These are phyloP conservation scores for Chaetoderma sp. DNA, from an alignment of 2,888 invertebrate species.

Conservation along the genomic window DNA sequence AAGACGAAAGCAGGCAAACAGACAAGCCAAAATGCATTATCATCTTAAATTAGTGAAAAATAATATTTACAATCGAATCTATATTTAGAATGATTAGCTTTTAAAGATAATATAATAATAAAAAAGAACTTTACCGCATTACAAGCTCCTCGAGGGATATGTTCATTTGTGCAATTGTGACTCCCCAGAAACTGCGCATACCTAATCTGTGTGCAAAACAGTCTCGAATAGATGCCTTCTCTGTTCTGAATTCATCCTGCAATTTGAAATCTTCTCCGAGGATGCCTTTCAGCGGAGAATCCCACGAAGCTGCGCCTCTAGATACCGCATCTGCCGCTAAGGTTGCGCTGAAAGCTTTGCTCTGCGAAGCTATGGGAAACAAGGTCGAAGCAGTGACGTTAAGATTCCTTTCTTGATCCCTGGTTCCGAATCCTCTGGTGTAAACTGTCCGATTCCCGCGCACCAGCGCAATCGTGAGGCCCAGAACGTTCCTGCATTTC, in stretches of 20 bases:
- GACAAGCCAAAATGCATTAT: too few species aligned
- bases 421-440: too few species aligned
- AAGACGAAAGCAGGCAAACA: too few species aligned
- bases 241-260: too few species aligned
- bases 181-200: conserved; percentile 8
- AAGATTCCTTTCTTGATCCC: too few species aligned
- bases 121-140: too few species aligned
- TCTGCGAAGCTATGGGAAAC: conserved; percentile 8
- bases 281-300: conserved; percentile 1
- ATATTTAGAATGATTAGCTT: too few species aligned
- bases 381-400: too few species aligned
- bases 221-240: conserved; percentile 12
- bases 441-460: neutral
- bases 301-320: conserved; percentile 11
- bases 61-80: too few species aligned
- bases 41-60: too few species aligned
- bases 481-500: conserved; percentile 8
- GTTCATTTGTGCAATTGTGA: conserved; percentile 3
- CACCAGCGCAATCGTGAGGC: conserved; percentile 13
- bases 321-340: conserved; percentile 18
- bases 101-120: too few species aligned
- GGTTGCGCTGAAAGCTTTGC: conserved; percentile 14
- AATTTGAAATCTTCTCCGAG: conserved; percentile 9
- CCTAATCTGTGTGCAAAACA: conserved; percentile 9
- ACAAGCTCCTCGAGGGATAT: conserved; percentile 4